Evolutionary conservation across 2,888 invertebrate species (phyloP), one percentile per base, ranked within the genome.

Genomic region (Callinectes sapidus): DNA sequence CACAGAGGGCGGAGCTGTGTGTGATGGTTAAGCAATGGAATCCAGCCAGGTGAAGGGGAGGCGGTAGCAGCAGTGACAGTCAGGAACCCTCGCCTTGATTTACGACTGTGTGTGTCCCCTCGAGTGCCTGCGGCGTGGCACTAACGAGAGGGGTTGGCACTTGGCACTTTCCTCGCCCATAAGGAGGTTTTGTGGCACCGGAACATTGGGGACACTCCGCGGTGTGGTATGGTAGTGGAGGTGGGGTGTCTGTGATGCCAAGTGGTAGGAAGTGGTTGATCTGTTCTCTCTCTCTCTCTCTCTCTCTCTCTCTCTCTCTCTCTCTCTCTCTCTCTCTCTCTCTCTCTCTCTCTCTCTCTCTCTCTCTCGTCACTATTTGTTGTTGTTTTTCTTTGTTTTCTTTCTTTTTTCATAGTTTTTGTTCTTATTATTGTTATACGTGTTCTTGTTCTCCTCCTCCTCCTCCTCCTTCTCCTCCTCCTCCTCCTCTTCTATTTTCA

Each of bases 71-170:
- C 35, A 81, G 16, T 81, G 81, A 81, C 81, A 81, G 81, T 32
- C 81, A 32, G 81, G 35, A 18, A 81, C 35, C 81, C 81, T 81
- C 54, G 13, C 61, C n/a, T n/a, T 66, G 54, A 89, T 61, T 89
- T 89, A 35, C 66, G 89, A 66, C 66, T 39, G 14, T 89, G 89
- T 89, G 66, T 89, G 61, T 66, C 35, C 55, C 55, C 54, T 61
- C 66, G 89, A 89, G 89, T 89, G 89, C 66, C 89, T 89, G 66
- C 35, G 89, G 89, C 10, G 39, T 66, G 66, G 71, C 66, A 66
- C 89, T 89, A 89, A 89, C 89, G 89, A 89, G 89, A n/a, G 89
- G 23, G 89, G 42, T 66, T 39, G 42, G 66, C 61, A 28, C 89
- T 89, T 89, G 89, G 89, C 89, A 66, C 89, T 89, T 89, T 13